phyloP scores from a whole-genome alignment of 2,797 vertebrate species.

The Gouania willdenowi region DNA sequence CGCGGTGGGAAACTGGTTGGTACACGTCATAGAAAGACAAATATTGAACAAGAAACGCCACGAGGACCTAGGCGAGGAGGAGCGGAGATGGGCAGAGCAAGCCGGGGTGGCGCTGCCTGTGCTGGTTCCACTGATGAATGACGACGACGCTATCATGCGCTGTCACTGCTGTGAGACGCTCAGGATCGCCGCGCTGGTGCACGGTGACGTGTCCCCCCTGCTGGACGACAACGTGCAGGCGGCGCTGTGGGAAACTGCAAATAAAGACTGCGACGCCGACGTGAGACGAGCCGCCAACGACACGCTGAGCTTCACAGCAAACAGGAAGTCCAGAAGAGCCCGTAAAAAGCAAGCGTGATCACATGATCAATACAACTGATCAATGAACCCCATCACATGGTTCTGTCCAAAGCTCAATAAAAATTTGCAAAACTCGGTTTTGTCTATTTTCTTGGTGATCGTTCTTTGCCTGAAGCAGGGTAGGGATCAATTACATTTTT shows the following conservation, averaged over 20 bases:
- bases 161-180: conserved; percentile 80
- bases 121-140: conserved; percentile 71
- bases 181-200: conserved; percentile 74
- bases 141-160: conserved; percentile 76
- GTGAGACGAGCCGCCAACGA: conserved; percentile 82
- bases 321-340: conserved; percentile 71
- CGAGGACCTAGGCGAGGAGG: conserved; percentile 16
- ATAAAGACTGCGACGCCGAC: conserved; percentile 74
- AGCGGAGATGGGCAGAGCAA: conserved; percentile 55
- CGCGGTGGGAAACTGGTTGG: conserved; percentile 74
- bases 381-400: too few species aligned
- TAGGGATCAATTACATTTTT: too few species aligned
- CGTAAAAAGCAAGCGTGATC: conserved; percentile 62
- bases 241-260: conserved; percentile 76
- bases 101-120: conserved; percentile 53
- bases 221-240: conserved; percentile 64
- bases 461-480: too few species aligned
- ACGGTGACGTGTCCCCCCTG: conserved; percentile 56
- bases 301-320: conserved; percentile 76
- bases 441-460: too few species aligned
- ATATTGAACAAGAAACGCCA: not conserved
- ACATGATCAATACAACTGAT: too few species aligned
- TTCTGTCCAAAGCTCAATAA: too few species aligned
- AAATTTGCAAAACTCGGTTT: too few species aligned
- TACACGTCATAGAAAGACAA: conserved; percentile 26